A percentile compares a stretch with the other conserved stretches of the same genome.
These are phyloP conservation scores for Xenopus borealis DNA, from an alignment of 2,113 vertebrate species.

Conservation along the genomic window DNA sequence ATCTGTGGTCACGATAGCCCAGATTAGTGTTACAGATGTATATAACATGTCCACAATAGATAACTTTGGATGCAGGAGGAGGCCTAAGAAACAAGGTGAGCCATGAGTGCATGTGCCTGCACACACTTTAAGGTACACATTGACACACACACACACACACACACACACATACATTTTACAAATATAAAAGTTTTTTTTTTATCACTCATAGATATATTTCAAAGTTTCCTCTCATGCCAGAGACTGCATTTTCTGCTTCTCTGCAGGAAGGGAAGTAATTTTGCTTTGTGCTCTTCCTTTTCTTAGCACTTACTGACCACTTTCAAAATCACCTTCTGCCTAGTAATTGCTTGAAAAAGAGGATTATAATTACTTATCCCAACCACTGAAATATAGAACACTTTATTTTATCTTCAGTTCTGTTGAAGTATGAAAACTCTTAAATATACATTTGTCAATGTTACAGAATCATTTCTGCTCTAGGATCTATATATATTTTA, in stretches of 20 bases:
- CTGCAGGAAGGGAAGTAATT: not conserved
- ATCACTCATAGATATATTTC: not conserved
- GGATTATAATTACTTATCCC: not conserved
- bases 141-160: no score
- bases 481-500: no score
- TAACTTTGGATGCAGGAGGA: no score
- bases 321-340: not conserved
- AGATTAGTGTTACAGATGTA: no score
- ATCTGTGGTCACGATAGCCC: no score
- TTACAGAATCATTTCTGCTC: not conserved
- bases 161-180: no score
- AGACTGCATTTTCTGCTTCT: not conserved
- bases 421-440: not conserved
- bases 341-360: not conserved
- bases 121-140: no score
- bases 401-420: not conserved
- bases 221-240: not conserved
- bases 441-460: not conserved
- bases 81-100: no score
- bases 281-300: not conserved
- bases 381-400: not conserved
- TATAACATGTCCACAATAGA: no score
- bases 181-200: no score
- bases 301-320: slow-evolving; percentile 1
- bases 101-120: no score